Evolutionary conservation across 2,113 vertebrate species (phyloP).

Genomic region (Psammodynastes pulverulentus): DNA sequence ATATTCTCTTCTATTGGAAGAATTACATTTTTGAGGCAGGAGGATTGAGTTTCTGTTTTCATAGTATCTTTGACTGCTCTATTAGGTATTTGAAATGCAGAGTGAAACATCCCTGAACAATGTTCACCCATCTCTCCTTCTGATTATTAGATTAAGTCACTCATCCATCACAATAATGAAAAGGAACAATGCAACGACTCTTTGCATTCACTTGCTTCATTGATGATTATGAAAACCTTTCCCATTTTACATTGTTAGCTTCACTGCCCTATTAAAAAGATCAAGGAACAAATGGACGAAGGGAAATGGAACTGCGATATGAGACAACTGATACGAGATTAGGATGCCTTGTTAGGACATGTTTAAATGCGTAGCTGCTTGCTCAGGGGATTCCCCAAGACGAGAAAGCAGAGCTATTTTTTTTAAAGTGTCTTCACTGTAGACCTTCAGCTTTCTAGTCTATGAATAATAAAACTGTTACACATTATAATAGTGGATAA

Average conservation of each 20-base stretch:
- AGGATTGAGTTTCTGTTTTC: neutral
- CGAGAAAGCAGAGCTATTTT: neutral
- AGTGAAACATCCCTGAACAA: neutral
- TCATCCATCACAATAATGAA: neutral
- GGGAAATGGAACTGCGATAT: rapidly evolving
- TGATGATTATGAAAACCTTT: neutral
- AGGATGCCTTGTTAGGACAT: neutral
- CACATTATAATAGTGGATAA: neutral
- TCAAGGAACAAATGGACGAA: neutral
- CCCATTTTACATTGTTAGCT: neutral
- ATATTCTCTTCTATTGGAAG: neutral
- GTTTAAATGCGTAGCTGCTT: neutral
- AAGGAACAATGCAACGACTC: neutral
- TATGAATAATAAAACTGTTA: neutral
- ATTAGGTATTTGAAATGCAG: rapidly evolving
- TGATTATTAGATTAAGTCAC: neutral
- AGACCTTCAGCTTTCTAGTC: neutral
- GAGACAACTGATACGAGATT: neutral
- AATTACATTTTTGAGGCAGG: neutral
- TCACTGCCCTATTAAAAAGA: neutral
- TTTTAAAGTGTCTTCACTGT: neutral
- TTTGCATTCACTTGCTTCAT: neutral
- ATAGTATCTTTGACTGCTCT: constrained; percentile 1
- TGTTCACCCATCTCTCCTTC: neutral
- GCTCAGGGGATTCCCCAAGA: neutral